Percentiles rank a stretch among this genome's conserved stretches.
These are phyloP conservation scores for Anthopleura sola DNA, from an alignment of 64 coral and sea anemone genomes.

Conservation along the genomic window DNA sequence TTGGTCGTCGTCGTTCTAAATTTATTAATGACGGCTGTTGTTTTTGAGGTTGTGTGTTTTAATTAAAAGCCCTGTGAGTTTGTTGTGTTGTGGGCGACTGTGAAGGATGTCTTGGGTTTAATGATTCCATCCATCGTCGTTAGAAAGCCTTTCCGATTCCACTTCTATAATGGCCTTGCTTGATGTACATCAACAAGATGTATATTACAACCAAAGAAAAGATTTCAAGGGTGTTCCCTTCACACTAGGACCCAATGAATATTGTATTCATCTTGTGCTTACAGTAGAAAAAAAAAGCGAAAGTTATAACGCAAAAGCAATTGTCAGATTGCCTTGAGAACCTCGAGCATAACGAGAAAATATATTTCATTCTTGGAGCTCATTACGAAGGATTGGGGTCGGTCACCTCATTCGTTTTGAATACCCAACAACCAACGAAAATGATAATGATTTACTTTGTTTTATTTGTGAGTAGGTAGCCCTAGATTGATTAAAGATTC, in stretches of 20 bases:
- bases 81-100: constrained; percentile 24
- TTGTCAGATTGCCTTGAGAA: neutral
- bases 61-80: neutral
- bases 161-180: constrained; percentile 13
- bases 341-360: neutral
- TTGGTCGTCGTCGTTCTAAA: neutral
- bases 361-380: neutral
- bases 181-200: neutral
- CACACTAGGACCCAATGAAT: neutral
- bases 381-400: neutral
- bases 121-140: neutral
- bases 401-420: neutral
- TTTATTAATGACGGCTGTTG: constrained; percentile 12
- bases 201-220: constrained; percentile 1
- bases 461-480: neutral
- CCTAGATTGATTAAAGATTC: neutral
- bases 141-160: constrained; percentile 13
- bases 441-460: neutral
- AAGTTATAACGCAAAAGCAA: neutral
- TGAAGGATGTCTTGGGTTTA: neutral
- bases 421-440: constrained; percentile 1
- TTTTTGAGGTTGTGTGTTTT: constrained; percentile 16
- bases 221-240: constrained; percentile 16
- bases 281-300: neutral
- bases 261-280: neutral